These are phyloP conservation scores for Nymphicus hollandicus DNA, from an alignment of 2,113 vertebrate species.

Conservation along the genomic window DNA sequence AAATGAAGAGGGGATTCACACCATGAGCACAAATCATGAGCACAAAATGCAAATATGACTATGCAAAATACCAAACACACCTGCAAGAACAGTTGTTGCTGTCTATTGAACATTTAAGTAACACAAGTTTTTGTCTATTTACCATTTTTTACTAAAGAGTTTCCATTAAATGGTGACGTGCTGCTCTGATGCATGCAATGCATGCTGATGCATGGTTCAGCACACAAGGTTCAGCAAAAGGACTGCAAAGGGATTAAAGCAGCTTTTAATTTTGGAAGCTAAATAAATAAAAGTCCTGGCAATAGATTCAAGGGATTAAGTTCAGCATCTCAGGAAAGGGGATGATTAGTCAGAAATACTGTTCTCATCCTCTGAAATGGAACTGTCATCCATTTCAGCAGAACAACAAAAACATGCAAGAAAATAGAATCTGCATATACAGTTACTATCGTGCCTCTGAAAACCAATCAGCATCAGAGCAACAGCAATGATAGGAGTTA, in stretches of 20 bases:
- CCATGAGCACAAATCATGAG: background rate
- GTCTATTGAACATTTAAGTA: background rate
- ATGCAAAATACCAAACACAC: constrained; percentile 14
- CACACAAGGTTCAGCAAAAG: background rate
- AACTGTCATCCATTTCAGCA: background rate
- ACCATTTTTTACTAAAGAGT: background rate
- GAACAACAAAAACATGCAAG: background rate
- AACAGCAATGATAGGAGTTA: background rate
- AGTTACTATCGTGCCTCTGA: background rate
- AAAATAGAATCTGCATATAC: background rate
- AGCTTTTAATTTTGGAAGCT: background rate
- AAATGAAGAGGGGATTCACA: constrained; percentile 37
- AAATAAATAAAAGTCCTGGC: background rate
- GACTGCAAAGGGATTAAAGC: background rate
- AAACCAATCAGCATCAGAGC: background rate
- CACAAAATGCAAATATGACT: constrained; percentile 43
- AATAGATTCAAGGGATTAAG: background rate
- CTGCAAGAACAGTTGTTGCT: background rate
- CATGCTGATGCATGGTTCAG: background rate
- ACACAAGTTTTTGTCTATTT: background rate
- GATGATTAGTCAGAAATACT: background rate
- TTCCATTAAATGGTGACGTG: background rate
- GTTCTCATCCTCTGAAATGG: background rate
- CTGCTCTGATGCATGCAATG: background rate
- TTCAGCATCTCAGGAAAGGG: background rate